Conservation (phyloP, 2,888 invertebrate species). For the Mesoligia furuncula region DNA sequence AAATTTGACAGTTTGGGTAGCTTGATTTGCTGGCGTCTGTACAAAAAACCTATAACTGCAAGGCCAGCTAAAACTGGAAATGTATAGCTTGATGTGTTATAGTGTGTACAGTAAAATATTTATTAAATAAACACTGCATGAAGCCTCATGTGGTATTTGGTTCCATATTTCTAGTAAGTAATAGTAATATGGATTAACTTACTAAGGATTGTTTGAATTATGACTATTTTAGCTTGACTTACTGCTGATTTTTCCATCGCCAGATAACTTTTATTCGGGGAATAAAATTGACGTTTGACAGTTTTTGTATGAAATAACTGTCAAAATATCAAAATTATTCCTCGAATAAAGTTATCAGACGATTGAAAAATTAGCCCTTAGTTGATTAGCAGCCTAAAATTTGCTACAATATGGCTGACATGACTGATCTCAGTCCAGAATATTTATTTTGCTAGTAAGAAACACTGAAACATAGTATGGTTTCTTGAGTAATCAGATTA, state of each 20-base stretch:
- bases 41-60: no score
- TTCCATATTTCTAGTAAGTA: neutral
- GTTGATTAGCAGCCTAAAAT: neutral
- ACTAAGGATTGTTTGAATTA: neutral
- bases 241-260: no score
- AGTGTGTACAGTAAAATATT: neutral
- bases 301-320: no score
- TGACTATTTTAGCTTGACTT: neutral
- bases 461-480: neutral
- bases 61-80: no score
- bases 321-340: no score
- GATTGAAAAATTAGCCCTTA: no score
- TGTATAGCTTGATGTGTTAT: no score
- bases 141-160: neutral
- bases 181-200: neutral
- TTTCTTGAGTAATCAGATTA: constrained; percentile 1
- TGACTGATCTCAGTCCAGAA: neutral
- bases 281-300: no score
- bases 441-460: neutral
- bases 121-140: neutral
- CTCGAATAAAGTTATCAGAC: no score
- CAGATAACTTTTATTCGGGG: no score
- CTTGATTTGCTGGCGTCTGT: no score
- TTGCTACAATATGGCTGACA: neutral
- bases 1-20: no score